Percentiles rank a stretch among this genome's conserved stretches.
Conservation (phyloP, 2,113 vertebrate genomes). For the Callionymus lyra region DNA sequence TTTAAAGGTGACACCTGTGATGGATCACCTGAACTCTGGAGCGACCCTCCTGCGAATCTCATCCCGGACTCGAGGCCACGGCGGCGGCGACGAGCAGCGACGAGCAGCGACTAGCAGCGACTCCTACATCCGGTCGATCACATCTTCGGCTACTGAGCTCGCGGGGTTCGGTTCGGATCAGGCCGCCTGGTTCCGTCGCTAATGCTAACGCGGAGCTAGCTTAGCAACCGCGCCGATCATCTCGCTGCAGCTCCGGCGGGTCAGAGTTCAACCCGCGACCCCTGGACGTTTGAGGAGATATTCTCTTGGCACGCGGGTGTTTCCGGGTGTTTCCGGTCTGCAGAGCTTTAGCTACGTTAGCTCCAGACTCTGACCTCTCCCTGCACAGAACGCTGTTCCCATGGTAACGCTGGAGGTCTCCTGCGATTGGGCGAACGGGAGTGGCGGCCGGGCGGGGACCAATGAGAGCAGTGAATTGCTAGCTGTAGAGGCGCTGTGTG, state of each 20-base stretch:
- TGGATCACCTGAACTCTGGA: constrained; percentile 3
- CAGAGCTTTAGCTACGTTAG: constrained; percentile 13
- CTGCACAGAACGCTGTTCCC: constrained; percentile 32
- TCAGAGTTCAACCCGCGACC: not conserved
- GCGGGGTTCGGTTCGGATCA: too few species aligned
- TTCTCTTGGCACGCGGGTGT: too few species aligned
- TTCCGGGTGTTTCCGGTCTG: too few species aligned
- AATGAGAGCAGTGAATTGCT: not conserved
- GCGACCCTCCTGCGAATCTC: constrained; percentile 11
- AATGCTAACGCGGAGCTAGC: too few species aligned
- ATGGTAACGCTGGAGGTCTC: constrained; percentile 29
- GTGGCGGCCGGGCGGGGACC: constrained; percentile 4
- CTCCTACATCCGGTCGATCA: not conserved
- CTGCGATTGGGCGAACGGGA: constrained; percentile 13
- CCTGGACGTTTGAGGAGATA: not conserved
- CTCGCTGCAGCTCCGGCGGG: too few species aligned
- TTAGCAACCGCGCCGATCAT: too few species aligned
- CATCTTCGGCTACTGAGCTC: too few species aligned
- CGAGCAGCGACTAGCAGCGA: constrained; percentile 2
- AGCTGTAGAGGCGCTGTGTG: not conserved
- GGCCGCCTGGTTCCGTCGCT: too few species aligned
- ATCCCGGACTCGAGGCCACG: constrained; percentile 1
- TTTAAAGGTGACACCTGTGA: too few species aligned
- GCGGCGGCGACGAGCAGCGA: constrained; percentile 1
- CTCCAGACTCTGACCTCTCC: not conserved